These are phyloP conservation scores for Camelus bactrianus DNA, from an alignment of 2,113 vertebrate genomes.

Conservation along the genomic window DNA sequence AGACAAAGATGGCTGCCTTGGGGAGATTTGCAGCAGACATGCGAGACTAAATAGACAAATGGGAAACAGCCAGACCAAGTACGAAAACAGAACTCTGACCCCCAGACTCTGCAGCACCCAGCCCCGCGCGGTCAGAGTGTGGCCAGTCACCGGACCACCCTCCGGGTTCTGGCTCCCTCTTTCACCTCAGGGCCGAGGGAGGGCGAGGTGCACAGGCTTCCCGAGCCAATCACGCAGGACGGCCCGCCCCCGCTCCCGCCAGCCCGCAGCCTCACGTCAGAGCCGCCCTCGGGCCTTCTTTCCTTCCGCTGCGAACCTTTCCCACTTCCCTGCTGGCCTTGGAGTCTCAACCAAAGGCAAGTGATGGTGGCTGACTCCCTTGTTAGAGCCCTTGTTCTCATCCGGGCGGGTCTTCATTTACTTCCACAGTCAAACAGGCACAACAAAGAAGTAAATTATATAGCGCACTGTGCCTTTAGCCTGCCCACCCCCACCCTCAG, in stretches of 20 bases:
- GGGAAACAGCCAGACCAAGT: not conserved
- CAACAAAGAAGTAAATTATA: conserved; percentile 51
- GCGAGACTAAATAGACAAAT: not conserved
- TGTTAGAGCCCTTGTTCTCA: not conserved
- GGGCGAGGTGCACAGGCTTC: not conserved
- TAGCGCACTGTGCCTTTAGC: not conserved
- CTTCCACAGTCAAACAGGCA: not conserved
- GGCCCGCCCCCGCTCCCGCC: not conserved
- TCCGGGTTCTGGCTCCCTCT: not conserved
- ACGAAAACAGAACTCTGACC: not conserved
- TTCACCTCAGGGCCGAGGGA: not conserved
- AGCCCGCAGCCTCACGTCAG: not conserved
- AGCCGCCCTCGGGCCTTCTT: not conserved
- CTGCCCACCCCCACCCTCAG: not conserved
- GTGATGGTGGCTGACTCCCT: not conserved
- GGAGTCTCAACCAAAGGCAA: not conserved
- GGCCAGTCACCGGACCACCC: not conserved
- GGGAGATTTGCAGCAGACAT: not conserved
- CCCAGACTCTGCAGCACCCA: not conserved
- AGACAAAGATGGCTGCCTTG: not conserved
- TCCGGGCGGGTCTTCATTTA: conserved; percentile 26
- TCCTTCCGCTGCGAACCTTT: not conserved
- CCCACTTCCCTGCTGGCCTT: not conserved
- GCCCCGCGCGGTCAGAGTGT: not conserved
- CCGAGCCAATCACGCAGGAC: not conserved